Evolutionary conservation across 2,113 vertebrate species (phyloP).

Genomic region (Phainopepla nitens): DNA sequence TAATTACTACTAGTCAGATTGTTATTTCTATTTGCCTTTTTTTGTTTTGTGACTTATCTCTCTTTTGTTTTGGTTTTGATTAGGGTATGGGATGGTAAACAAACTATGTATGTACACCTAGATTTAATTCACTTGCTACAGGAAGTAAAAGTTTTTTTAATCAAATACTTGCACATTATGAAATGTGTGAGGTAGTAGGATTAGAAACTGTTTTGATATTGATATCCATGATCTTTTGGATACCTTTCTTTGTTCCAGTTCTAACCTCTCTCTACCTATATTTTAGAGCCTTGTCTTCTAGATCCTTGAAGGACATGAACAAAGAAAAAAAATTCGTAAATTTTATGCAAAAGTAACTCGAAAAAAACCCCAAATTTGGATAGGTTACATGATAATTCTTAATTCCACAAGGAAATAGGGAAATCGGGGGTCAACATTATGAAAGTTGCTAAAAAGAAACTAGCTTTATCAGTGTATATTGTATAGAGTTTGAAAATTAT

Average conservation of each 20-base stretch:
- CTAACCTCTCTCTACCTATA: neutral
- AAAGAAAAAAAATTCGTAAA: neutral
- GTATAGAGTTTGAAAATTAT: neutral
- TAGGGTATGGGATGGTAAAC: neutral
- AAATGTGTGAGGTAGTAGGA: neutral
- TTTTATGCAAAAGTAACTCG: neutral
- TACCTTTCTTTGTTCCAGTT: neutral
- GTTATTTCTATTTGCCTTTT: neutral
- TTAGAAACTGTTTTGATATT: neutral
- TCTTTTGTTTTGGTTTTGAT: neutral
- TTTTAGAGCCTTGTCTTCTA: neutral
- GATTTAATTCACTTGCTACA: neutral
- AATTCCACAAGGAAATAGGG: neutral
- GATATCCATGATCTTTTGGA: neutral
- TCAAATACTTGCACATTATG: neutral
- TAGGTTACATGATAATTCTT: neutral
- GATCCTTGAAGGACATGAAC: neutral
- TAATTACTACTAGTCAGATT: neutral
- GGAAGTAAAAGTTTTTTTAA: neutral
- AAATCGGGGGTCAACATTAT: neutral
- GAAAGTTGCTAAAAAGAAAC: neutral
- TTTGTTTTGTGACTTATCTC: neutral
- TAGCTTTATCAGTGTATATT: neutral
- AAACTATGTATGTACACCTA: fast-evolving
- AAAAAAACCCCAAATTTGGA: neutral